Evolutionary conservation across 2,797 vertebrate species (phyloP), one percentile per base, ranked within the genome.

Genomic region (Perodicticus potto): DNA sequence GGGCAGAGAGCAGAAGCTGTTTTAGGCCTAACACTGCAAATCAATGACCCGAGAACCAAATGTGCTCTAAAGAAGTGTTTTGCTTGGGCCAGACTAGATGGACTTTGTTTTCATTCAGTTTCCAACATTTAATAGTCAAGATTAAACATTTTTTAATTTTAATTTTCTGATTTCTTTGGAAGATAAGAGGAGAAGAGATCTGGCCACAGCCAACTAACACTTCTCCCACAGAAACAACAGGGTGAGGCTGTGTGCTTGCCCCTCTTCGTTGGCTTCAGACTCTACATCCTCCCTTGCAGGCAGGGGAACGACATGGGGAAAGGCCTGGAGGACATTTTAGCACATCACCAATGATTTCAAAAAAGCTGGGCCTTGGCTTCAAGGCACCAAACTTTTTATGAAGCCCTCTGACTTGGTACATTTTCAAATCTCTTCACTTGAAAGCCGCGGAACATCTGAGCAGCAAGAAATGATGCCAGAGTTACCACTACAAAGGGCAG

Each of bases 401-500:
- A 92, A 95, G 69, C 57, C 81, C 37, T 95, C 57, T 25, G 65
- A 90, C 81, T 83, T 83, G 84, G 84, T 93, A 88, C 43, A 16
- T 55, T 93, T 90, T 95, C 94, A 97, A 96, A 96, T 78, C 78
- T 89, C 85, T 94, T 82, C 82, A 65, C 70, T 95, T 70, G 43
- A 94, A 86, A 96, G 87, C 76, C 65, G 3, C 32, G 84, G 49
- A 96, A 86, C 91, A 89, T 96, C 57, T 94, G 89, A 97, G 82
- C 91, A 89, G 78, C 55, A 29, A 97, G 67, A 88, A 86, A 88
- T 14, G 34, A 89, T 86, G 93, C 96, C 96, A 96, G 91, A 84
- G 72, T 94, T 76, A 76, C 93, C 89, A 82, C 27, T 80, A 94
- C 89, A 96, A 96, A 96, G 96, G 95, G 95, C 86, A 97, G 94